Evolutionary conservation across 2,888 invertebrate species (phyloP), one percentile per base, ranked within the genome.

Genomic region (Acleris literana): DNA sequence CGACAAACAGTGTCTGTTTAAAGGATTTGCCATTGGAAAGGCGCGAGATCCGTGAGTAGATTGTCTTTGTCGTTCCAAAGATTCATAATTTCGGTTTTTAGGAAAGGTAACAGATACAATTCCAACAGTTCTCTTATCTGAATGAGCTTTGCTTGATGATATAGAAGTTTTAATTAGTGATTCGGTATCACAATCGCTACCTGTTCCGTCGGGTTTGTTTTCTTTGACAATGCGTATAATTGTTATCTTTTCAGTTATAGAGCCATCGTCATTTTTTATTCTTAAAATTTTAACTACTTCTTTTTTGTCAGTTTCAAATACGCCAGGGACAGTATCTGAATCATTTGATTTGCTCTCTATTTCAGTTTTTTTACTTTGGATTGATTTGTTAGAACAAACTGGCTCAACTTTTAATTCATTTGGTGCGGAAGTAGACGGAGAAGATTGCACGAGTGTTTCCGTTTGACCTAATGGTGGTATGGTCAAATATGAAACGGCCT

Each of bases 1-100:
- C 9, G 57, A 57, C 16, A 57, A 22, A 25, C 57, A 57, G n/a
- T 46, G 20, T 46, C 57, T 57, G n/a, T 18, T 18, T 11, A 44
- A 20, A 25, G 44, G 44, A 25, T 57, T 43, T 25, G 44, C 25
- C 46, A 46, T 25, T n/a, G 46, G 4, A 17, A 20, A 17, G n/a
- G 5, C 13, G 4, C 20, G 20, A 22, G 7, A 4, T 46, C 25
- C 17, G 25, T 17, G n/a, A 11, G 5, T 5, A 13, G 57, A 57
- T 25, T 46, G 22, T 1, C 44, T 44, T 22, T 25, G 25, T 46
- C 13, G 44, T n/a, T 25, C n/a, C 17, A 25, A 16, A 22, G n/a
- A 46, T 5, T 25, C 29, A 55, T 43, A 43, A 6, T 22, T 11
- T 17, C n/a, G 13, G 25, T 25, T 57, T 25, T 29, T 17, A 2